Evolutionary conservation across 2,113 vertebrate species (phyloP), one percentile per base, ranked within the genome.

Genomic region (Phoenicopterus ruber): DNA sequence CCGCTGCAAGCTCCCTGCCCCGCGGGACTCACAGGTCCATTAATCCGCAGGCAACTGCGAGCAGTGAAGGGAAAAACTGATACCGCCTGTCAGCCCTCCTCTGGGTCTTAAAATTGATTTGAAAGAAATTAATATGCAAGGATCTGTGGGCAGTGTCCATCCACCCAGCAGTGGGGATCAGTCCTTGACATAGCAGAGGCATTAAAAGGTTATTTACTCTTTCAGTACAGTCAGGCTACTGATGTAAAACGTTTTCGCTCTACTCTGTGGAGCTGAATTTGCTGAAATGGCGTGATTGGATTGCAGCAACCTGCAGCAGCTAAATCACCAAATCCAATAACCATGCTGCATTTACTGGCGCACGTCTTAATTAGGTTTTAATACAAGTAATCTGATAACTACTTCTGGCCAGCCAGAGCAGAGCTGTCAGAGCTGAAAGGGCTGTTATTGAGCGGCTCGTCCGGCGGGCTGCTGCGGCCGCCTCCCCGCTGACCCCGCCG

Each of bases 311-410:
- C 97, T 98, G 97, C 96, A 98, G 98, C 97, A 98, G 98, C 98
- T 98, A 98, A 98, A 98, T 96, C 98, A 98, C 98, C 96, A 98
- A 99, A 99, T 98, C 98, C 98, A 98, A 98, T 98, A 99, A 98
- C 98, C 97, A 96, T n/a, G 87, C 97, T 97, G 97, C 98, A 98
- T 98, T 98, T 97, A 98, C 94, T 99, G 99, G 98, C 99, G 98
- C 98, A 98, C 98, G 97, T 98, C 98, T 99, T 99, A 99, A 99
- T 99, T 99, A 98, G 98, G 98, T 99, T 98, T 98, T 99, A 99
- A 99, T 99, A 98, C 98, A 98, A 98, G 98, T 99, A 99, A 99
- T 99, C 98, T 96, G 98, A 97, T 98, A 97, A 97, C 97, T 94
- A 97, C 97, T 97, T 93, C 97, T 97, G 97, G 98, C 97, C 96